A percentile compares a stretch with the other conserved stretches of the same genome.
phyloP scores from a whole-genome alignment of 92 coral and sea anemone genomes.

The Heliopora coerulea region DNA sequence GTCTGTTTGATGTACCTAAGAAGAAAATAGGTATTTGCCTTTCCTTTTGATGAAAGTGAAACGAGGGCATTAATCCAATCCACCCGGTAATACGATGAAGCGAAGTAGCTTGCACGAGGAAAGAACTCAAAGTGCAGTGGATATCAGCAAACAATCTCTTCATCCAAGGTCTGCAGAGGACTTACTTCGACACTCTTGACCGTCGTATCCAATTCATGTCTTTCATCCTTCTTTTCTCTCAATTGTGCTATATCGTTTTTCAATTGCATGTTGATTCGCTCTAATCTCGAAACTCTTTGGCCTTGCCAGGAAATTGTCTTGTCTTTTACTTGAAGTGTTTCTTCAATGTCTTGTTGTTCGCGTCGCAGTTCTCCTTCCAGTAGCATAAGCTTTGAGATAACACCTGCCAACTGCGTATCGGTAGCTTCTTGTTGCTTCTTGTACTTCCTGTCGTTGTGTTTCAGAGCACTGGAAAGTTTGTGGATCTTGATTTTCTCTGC shows the following conservation, averaged over 20 bases:
- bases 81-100: no score
- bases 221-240: background rate
- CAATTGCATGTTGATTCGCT: constrained; percentile 22
- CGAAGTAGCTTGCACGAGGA: no score
- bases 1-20: no score
- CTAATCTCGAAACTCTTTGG: constrained; percentile 26
- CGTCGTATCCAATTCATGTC: background rate
- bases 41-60: no score
- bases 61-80: no score
- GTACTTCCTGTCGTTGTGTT: constrained; percentile 34
- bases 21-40: no score
- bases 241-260: constrained; percentile 1
- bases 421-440: constrained; percentile 25
- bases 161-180: background rate
- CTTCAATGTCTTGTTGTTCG: constrained; percentile 26
- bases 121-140: background rate
- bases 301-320: constrained; percentile 12
- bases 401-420: background rate
- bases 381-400: constrained; percentile 16
- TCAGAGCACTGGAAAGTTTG: constrained; percentile 29
- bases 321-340: constrained; percentile 19
- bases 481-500: constrained; percentile 24
- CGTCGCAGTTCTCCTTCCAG: constrained; percentile 37
- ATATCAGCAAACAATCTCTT: constrained; percentile 3
- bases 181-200: constrained; percentile 6